A percentile compares a stretch with the other conserved stretches of the same genome.
Evolutionary conservation across 1,140 invertebrate species (phyloP).

Genomic region (Pseudomyrmex dendroicus): DNA sequence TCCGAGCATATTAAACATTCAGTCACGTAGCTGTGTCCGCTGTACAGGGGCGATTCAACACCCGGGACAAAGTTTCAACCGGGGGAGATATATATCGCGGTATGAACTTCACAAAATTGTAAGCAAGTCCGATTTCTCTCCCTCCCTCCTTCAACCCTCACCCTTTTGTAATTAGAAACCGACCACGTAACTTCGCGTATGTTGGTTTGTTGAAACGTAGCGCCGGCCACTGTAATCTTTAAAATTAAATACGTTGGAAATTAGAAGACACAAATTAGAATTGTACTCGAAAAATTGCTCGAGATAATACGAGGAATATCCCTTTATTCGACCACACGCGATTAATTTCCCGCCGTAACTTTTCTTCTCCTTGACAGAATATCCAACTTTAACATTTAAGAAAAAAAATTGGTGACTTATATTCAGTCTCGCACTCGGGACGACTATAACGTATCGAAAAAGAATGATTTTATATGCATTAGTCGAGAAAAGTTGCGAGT

Average conservation of each 20-base stretch:
- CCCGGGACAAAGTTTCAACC: constrained; percentile 58
- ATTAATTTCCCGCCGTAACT: not conserved
- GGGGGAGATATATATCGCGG: constrained; percentile 52
- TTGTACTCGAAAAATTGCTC: constrained; percentile 4
- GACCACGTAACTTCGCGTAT: not conserved
- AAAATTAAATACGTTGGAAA: not conserved
- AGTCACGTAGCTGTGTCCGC: constrained; percentile 62
- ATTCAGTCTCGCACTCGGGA: constrained; percentile 4
- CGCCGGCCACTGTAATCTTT: not conserved
- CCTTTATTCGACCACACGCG: not conserved
- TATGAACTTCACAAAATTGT: constrained; percentile 67
- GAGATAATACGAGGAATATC: not conserved
- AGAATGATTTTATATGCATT: constrained; percentile 55
- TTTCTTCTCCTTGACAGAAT: not conserved
- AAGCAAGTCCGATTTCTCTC: constrained; percentile 45
- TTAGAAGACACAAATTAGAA: not conserved
- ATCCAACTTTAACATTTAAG: not conserved
- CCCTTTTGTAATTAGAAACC: not conserved
- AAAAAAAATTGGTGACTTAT: not conserved
- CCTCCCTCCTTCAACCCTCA: not conserved
- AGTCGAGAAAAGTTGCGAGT: constrained; percentile 44
- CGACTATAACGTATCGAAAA: constrained; percentile 31
- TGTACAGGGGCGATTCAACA: constrained; percentile 68
- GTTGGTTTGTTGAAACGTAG: not conserved
- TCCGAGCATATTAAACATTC: constrained; percentile 75